These are phyloP conservation scores for Cinclus mexicanus DNA, from an alignment of 2,113 vertebrate genomes.

Conservation along the genomic window DNA sequence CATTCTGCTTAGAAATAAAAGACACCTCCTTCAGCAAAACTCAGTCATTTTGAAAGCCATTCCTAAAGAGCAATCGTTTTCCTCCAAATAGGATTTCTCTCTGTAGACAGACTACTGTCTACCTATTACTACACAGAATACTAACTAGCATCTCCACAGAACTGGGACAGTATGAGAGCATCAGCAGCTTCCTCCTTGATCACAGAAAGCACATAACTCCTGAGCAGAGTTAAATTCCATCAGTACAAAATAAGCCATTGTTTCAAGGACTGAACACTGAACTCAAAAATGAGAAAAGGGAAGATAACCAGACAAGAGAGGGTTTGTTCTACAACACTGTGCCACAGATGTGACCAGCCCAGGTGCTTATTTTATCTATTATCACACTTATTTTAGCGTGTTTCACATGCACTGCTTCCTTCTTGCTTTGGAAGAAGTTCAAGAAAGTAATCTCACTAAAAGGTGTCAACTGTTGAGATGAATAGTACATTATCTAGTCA, in stretches of 20 bases:
- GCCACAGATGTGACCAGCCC: neutral
- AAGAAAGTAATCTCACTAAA: neutral
- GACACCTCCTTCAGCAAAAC: neutral
- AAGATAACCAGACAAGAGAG: neutral
- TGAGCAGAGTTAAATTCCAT: neutral
- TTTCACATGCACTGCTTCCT: neutral
- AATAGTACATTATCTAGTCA: neutral
- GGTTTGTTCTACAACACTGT: neutral
- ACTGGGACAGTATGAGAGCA: neutral
- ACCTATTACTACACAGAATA: neutral
- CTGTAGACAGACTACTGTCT: neutral
- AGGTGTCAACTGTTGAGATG: neutral
- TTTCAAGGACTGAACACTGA: neutral
- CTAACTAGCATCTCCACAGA: neutral
- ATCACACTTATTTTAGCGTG: neutral
- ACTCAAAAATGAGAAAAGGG: neutral
- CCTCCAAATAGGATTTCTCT: neutral
- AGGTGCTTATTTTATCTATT: conserved; percentile 21
- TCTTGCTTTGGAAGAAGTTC: neutral
- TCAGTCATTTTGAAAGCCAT: neutral
- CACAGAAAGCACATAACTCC: neutral
- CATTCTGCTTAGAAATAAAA: neutral
- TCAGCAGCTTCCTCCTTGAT: neutral
- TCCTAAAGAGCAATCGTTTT: neutral
- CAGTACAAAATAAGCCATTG: neutral